Evolutionary conservation across 2,113 vertebrate genomes (phyloP).

Genomic region (Aviceda subcristata): DNA sequence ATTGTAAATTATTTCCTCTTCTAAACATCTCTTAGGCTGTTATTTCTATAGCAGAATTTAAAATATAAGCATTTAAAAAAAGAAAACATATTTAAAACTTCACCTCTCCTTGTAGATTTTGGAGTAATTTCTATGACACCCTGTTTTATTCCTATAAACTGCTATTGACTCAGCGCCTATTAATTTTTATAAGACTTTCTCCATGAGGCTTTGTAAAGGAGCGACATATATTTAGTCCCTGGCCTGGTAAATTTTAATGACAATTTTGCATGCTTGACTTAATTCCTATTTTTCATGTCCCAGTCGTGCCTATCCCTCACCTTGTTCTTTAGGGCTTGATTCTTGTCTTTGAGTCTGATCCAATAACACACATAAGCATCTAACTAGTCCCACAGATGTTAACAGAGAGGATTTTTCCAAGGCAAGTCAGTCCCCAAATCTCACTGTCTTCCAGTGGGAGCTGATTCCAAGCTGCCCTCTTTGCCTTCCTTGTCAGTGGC

Average conservation of each 20-base stretch:
- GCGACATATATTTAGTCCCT: conserved; percentile 12
- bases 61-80: neutral
- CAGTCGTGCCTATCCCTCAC: neutral
- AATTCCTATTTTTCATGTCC: conserved; percentile 6
- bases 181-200: conserved; percentile 27
- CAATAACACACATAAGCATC: neutral
- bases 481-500: neutral
- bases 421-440: neutral
- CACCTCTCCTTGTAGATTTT: neutral
- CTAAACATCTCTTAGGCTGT: neutral
- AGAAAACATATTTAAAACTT: neutral
- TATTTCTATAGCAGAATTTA: neutral
- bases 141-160: neutral
- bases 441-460: neutral
- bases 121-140: neutral
- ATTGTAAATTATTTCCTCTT: neutral
- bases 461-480: neutral
- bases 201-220: neutral
- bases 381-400: neutral
- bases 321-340: neutral
- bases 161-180: conserved; percentile 2
- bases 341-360: neutral
- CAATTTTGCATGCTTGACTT: conserved; percentile 59
- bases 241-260: conserved; percentile 59
- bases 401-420: neutral